Percentiles rank a stretch among this genome's conserved stretches.
These are phyloP conservation scores for Tympanuchus pallidicinctus DNA, from an alignment of 2,113 vertebrate species.

Conservation along the genomic window DNA sequence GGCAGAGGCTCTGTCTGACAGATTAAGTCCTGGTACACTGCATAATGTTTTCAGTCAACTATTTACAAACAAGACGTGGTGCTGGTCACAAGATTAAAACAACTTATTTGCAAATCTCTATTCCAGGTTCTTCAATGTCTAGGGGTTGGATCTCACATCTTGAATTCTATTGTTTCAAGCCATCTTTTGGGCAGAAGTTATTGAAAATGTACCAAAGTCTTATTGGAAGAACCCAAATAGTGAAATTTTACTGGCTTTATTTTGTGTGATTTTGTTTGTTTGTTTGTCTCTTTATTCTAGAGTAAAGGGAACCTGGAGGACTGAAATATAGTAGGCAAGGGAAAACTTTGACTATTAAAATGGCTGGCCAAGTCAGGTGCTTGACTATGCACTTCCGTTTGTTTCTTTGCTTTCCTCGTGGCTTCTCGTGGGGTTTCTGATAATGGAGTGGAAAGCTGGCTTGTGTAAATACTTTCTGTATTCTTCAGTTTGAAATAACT, in stretches of 20 bases:
- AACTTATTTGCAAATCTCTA: not conserved
- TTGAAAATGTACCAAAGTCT: not conserved
- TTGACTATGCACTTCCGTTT: not conserved
- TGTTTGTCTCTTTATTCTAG: not conserved
- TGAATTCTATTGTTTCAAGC: not conserved
- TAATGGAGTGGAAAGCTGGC: constrained; percentile 11
- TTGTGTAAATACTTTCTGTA: constrained; percentile 47
- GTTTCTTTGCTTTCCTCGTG: not conserved
- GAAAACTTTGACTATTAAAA: not conserved
- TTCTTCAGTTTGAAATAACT: constrained; percentile 37
- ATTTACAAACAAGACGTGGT: not conserved
- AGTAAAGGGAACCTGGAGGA: not conserved
- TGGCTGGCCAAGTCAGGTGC: not conserved
- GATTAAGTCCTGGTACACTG: not conserved
- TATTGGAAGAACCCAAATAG: not conserved
- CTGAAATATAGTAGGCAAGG: not conserved
- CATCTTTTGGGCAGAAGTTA: not conserved
- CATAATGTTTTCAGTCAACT: not conserved
- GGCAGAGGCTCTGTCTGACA: not conserved
- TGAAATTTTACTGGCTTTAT: not conserved
- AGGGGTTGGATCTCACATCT: not conserved
- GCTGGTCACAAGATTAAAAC: not conserved
- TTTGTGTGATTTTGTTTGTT: too few relatives aligned
- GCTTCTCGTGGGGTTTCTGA: not conserved
- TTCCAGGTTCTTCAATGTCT: not conserved